These are phyloP conservation scores for Aelia acuminata DNA, from an alignment of 2,888 invertebrate genomes.

Conservation along the genomic window DNA sequence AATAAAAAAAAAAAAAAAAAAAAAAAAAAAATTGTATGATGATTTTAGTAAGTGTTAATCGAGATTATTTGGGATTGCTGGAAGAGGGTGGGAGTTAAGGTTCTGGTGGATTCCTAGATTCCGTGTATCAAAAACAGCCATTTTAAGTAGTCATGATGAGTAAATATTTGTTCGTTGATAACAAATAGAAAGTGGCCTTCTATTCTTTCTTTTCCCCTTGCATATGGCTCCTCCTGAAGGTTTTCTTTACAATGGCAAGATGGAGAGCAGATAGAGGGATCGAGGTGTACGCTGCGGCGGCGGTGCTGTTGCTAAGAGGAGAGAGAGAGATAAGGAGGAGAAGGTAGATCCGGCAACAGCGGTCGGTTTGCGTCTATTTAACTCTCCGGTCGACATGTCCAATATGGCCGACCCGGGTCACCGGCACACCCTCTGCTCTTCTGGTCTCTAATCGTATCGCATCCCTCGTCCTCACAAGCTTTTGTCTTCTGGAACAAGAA, in stretches of 20 bases:
- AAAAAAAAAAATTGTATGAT: neutral
- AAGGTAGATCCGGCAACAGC: conserved; percentile 48
- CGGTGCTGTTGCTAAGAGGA: conserved; percentile 17
- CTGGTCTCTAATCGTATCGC: conserved; percentile 13
- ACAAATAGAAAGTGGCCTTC: neutral
- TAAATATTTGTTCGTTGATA: neutral
- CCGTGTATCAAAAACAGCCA: neutral
- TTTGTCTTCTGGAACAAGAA: too few relatives aligned
- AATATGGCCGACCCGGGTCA: conserved; percentile 49
- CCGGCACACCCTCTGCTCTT: conserved; percentile 40
- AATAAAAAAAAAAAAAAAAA: neutral
- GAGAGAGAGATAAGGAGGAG: conserved; percentile 7
- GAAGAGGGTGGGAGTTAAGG: neutral
- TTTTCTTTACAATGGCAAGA: too few relatives aligned
- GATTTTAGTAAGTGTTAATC: neutral
- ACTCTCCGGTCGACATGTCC: conserved; percentile 43
- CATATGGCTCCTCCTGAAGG: too few relatives aligned
- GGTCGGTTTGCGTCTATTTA: conserved; percentile 53
- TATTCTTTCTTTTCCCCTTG: neutral
- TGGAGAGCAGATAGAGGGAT: neutral
- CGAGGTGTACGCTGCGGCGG: neutral
- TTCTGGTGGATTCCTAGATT: neutral
- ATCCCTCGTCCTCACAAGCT: neutral
- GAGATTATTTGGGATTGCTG: neutral
- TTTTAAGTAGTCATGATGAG: neutral